These are phyloP conservation scores for Unio delphinus DNA, from an alignment of 2,888 invertebrate genomes.

Conservation along the genomic window DNA sequence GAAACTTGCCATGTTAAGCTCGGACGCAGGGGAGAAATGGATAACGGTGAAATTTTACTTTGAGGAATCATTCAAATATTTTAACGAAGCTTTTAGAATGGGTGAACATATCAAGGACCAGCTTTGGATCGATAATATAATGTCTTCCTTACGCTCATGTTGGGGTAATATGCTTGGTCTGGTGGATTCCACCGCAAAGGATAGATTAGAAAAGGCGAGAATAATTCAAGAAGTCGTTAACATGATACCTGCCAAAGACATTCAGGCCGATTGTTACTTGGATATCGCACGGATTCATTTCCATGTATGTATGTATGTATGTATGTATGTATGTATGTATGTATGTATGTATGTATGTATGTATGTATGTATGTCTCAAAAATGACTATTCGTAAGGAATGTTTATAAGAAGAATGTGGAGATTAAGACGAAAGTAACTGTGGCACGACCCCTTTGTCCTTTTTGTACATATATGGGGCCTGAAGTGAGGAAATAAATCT, in stretches of 20 bases:
- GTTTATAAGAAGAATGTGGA: too few relatives aligned
- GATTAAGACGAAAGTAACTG: too few relatives aligned
- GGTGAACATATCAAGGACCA: not conserved
- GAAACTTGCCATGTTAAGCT: slow-evolving; percentile 11
- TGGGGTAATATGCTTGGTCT: slow-evolving; percentile 5
- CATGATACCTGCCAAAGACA: slow-evolving; percentile 2
- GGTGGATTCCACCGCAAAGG: slow-evolving; percentile 1
- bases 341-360: not conserved
- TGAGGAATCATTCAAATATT: slow-evolving; percentile 20
- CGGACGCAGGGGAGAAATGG: not conserved
- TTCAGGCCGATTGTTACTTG: slow-evolving; percentile 8
- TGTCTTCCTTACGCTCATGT: slow-evolving; percentile 6
- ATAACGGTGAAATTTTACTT: slow-evolving; percentile 5
- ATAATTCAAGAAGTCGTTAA: not conserved
- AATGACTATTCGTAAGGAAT: too few relatives aligned
- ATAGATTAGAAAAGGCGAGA: too few relatives aligned
- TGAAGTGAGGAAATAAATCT: too few relatives aligned
- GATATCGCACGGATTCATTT: slow-evolving; percentile 12
- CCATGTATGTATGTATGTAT: slow-evolving; percentile 4
- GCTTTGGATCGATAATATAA: slow-evolving; percentile 10
- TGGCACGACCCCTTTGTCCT: too few relatives aligned
- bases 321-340: slow-evolving; percentile 1
- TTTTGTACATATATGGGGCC: too few relatives aligned
- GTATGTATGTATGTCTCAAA: not conserved
- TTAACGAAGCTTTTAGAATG: slow-evolving; percentile 7